Base-by-base conservation (phyloP, 2,888 invertebrate genomes). In the Drosophila rubida region DNA sequence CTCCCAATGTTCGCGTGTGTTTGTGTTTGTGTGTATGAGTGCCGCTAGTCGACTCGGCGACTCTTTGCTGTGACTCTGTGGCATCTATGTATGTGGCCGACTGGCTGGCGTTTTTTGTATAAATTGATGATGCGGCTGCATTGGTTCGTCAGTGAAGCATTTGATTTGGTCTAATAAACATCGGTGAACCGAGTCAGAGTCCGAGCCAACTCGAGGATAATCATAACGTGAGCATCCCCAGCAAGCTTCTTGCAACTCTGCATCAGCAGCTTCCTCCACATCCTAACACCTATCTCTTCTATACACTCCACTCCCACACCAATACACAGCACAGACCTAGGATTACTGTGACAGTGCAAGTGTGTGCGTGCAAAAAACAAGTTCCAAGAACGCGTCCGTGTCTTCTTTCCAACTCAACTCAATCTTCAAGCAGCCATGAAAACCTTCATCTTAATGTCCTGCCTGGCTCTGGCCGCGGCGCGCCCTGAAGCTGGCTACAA, bases 61-160 rank as follows among this genome's bases (percentile, higher is more conserved):
- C 51, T 64, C 51, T 63, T 11, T 11, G 75, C 9, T 25, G 80
- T 19, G 51, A 27, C 25, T 41, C 25, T 53, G 54, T 30, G 60
- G 64, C 64, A 74, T 84, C 87, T 78, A 78, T 19, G 19, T 19
- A 2, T 19, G 19, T 3, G 19, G 78, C 73, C n/a, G n/a, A n/a
- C n/a, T 59, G 30, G 76, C 86, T 68, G 61, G 78, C 32, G 19
- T 62, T 84, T 90, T 91, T 87, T 87, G 92, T 92, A 92, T 92
- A 92, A 92, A 92, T 92, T 90, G 91, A 87, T 91, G 91, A 89
- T 89, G 84, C 90, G 87, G 81, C 80, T 84, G 86, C 89, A 82
- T 80, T 88, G 87, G 84, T 89, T 91, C 89, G 91, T 92, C 92
- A 92, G 92, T 92, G 90, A 91, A 92, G 90, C 90, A 91, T 91